Evolutionary conservation across 2,888 invertebrate genomes (phyloP).

Genomic region (Hydrotaea cyrtoneurina): DNA sequence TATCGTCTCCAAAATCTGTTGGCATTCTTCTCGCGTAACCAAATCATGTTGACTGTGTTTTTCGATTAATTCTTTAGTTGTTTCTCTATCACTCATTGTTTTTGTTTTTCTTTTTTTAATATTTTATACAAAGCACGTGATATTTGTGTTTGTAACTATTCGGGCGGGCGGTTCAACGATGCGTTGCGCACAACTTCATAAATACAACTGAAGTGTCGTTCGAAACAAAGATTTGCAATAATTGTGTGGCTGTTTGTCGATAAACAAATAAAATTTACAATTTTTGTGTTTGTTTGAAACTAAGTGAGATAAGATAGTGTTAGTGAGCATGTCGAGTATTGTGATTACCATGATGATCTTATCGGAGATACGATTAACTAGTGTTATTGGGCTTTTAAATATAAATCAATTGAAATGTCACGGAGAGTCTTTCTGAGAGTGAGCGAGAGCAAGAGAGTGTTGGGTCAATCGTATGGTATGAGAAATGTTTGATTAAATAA

Average conservation of each 20-base stretch:
- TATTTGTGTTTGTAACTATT: not conserved
- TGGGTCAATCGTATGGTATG: too few relatives aligned
- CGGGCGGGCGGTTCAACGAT: not conserved
- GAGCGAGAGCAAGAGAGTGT: not conserved
- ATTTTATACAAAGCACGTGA: constrained; percentile 32
- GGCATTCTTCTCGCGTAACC: constrained; percentile 71
- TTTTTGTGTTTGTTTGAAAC: not conserved
- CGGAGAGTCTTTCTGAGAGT: not conserved
- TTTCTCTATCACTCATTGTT: constrained; percentile 24
- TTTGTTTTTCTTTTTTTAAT: not conserved
- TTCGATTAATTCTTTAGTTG: constrained; percentile 51
- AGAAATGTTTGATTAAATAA: too few relatives aligned
- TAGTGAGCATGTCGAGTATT: not conserved
- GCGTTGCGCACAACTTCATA: not conserved
- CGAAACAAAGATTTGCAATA: too few relatives aligned
- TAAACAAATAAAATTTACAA: not conserved
- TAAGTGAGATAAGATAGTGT: constrained; percentile 36
- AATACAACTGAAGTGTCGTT: constrained; percentile 2
- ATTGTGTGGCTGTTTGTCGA: too few relatives aligned
- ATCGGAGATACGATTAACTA: not conserved
- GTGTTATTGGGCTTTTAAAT: not conserved
- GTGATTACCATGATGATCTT: constrained; percentile 6
- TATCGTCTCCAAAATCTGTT: constrained; percentile 70
- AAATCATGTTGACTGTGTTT: constrained; percentile 69
- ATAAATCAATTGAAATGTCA: not conserved